A percentile compares a stretch with the other conserved stretches of the same genome.
These are phyloP conservation scores for Drosophila littoralis DNA, from an alignment of 1,140 invertebrate genomes.

Conservation along the genomic window DNA sequence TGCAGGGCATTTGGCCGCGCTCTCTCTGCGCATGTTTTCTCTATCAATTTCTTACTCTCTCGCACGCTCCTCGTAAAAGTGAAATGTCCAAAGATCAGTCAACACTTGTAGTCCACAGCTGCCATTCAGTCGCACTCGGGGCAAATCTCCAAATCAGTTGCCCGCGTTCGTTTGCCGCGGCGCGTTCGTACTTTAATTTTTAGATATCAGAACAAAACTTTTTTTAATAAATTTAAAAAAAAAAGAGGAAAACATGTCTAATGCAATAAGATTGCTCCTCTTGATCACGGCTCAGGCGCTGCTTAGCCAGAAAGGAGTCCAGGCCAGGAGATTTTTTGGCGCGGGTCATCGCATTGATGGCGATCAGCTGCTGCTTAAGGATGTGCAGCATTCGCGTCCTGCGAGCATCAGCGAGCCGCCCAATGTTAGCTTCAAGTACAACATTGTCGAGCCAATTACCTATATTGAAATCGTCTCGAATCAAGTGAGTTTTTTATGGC, in stretches of 20 bases:
- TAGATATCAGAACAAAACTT: background rate
- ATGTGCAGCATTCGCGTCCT: constrained; percentile 63
- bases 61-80: constrained; percentile 35
- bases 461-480: constrained; percentile 70
- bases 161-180: constrained; percentile 62
- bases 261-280: constrained; percentile 20
- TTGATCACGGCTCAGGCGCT: constrained; percentile 34
- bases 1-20: constrained; percentile 1
- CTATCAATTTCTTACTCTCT: constrained; percentile 12
- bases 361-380: constrained; percentile 73
- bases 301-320: constrained; percentile 12
- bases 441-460: constrained; percentile 69
- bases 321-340: constrained; percentile 53
- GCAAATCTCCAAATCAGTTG: constrained; percentile 54
- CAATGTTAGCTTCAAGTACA: constrained; percentile 65
- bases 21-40: constrained; percentile 14
- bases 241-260: constrained; percentile 30
- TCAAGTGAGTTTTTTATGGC: constrained; percentile 64
- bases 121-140: constrained; percentile 7
- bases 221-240: background rate
- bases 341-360: constrained; percentile 56
- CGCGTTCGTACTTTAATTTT: constrained; percentile 44
- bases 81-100: constrained; percentile 56
- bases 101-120: constrained; percentile 45
- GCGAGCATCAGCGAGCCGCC: constrained; percentile 46